Evolutionary conservation across 2,888 invertebrate genomes (phyloP).

Genomic region (Cephus runcator): DNA sequence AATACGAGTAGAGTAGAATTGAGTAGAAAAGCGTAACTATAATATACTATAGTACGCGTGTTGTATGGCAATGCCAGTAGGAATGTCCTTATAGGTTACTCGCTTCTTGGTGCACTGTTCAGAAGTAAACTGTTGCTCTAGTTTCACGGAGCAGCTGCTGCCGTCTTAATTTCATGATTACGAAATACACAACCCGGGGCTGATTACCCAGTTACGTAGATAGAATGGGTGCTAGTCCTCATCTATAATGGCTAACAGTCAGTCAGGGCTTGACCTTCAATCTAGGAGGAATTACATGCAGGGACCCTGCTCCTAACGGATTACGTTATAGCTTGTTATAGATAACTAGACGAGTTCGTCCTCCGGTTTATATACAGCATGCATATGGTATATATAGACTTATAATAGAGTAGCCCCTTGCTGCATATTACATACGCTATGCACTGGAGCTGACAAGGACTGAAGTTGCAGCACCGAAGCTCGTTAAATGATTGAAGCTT

Average conservation of each 20-base stretch:
- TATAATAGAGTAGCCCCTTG: neutral
- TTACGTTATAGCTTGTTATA: neutral
- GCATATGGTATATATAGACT: neutral
- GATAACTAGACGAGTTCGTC: neutral
- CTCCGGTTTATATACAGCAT: neutral
- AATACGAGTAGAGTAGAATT: neutral
- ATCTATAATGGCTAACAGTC: neutral
- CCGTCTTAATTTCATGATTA: neutral
- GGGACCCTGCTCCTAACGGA: neutral
- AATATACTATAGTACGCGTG: neutral
- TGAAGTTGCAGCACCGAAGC: neutral
- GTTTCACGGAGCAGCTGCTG: neutral
- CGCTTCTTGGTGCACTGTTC: neutral
- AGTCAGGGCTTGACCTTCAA: slow-evolving; percentile 6
- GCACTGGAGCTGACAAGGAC: neutral
- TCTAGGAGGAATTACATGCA: neutral
- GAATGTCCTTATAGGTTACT: neutral
- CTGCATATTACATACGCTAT: neutral
- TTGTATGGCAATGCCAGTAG: neutral
- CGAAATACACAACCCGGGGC: neutral
- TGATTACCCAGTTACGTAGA: neutral
- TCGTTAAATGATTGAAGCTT: neutral
- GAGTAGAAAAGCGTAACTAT: neutral
- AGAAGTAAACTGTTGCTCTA: neutral
- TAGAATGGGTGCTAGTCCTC: neutral